phyloP scores from a whole-genome alignment of 2,797 vertebrate species.

The Ateles fusciceps region DNA sequence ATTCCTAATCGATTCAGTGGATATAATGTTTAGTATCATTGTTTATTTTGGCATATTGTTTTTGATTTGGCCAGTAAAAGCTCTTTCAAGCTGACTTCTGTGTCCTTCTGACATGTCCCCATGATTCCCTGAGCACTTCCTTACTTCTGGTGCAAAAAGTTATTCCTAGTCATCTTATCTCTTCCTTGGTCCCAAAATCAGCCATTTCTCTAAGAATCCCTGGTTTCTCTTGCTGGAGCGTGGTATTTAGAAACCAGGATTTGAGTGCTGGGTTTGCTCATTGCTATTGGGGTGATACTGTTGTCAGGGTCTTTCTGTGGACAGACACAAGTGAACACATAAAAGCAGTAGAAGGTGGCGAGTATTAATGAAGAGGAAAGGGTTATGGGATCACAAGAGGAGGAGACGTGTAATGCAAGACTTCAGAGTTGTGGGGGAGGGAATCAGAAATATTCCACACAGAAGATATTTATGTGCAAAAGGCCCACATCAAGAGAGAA shows the following conservation, averaged over 20 bases:
- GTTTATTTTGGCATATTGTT: not conserved
- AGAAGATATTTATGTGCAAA: not conserved
- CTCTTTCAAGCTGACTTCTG: not conserved
- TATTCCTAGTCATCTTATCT: not conserved
- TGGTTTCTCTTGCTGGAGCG: not conserved
- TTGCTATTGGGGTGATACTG: not conserved
- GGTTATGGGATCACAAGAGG: not conserved
- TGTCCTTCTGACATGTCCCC: not conserved
- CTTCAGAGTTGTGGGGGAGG: not conserved
- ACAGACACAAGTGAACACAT: not conserved
- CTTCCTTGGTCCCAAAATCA: not conserved
- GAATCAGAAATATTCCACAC: not conserved
- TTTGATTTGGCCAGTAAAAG: constrained; percentile 4
- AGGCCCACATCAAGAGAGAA: not conserved
- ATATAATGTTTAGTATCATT: not conserved
- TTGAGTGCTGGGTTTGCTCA: not conserved
- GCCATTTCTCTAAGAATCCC: not conserved
- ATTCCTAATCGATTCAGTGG: not conserved
- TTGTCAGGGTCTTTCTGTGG: not conserved
- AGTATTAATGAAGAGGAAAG: not conserved
- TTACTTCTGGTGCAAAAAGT: not conserved
- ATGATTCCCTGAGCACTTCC: not conserved
- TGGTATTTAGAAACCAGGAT: not conserved
- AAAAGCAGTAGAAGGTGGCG: not conserved
- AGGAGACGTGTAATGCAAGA: not conserved